phyloP scores from a whole-genome alignment of 2,888 invertebrate species.

The Idaea straminata region DNA sequence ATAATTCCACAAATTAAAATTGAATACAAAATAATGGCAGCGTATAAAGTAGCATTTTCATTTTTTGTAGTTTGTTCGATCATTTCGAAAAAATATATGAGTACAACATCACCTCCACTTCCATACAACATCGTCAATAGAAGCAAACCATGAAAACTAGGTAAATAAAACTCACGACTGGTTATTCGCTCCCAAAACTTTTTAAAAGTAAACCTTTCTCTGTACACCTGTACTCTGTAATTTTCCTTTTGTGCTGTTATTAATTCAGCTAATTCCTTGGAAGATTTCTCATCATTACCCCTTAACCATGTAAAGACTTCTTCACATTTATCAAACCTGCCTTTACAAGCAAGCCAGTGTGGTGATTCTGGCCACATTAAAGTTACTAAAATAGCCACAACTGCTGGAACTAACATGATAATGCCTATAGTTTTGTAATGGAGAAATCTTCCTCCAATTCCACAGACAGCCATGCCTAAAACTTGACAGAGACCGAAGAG shows the following conservation, averaged over 20 bases:
- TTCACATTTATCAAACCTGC: conserved; percentile 24
- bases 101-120: conserved; percentile 12
- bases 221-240: background rate
- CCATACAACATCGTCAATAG: conserved; percentile 16
- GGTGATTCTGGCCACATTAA: conserved; percentile 29
- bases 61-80: conserved; percentile 9
- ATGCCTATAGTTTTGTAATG: conserved; percentile 25
- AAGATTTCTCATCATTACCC: conserved; percentile 15
- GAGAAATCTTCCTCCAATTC: conserved; percentile 24
- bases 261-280: conserved; percentile 20
- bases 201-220: background rate
- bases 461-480: conserved; percentile 23
- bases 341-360: conserved; percentile 28
- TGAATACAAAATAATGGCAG: conserved; percentile 10
- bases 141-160: conserved; percentile 12
- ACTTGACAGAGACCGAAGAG: conserved; percentile 21
- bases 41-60: conserved; percentile 10
- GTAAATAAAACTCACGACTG: conserved; percentile 14
- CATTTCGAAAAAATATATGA: conserved; percentile 15
- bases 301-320: conserved; percentile 23
- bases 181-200: conserved; percentile 7
- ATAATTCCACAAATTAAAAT: conserved; percentile 5
- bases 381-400: conserved; percentile 13
- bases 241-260: conserved; percentile 20
- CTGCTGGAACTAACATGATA: conserved; percentile 7